Evolutionary conservation across 2,113 vertebrate species (phyloP).

Genomic region (Micronycteris hirsuta): DNA sequence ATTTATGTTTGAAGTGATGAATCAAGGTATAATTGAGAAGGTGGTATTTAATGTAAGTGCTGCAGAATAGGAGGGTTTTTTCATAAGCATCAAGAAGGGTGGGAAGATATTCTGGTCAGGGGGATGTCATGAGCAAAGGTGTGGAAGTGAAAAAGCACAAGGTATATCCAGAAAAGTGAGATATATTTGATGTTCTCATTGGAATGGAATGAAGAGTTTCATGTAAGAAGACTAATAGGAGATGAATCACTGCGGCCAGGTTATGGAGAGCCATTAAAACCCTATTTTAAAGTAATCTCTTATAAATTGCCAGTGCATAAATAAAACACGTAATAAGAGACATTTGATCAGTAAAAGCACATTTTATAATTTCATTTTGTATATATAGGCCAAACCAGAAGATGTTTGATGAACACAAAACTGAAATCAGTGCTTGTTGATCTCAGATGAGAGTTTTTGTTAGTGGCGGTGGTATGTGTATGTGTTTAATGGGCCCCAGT

Average conservation of each 20-base stretch:
- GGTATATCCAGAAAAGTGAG: neutral
- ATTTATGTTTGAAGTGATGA: slow-evolving; percentile 2
- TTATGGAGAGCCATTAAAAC: neutral
- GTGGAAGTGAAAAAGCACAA: neutral
- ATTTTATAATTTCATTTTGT: neutral
- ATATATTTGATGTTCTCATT: neutral
- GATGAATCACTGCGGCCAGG: neutral
- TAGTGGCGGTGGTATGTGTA: neutral
- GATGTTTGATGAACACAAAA: neutral
- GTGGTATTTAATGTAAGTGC: neutral
- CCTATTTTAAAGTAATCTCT: neutral
- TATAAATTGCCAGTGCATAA: neutral
- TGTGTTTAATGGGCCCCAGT: neutral
- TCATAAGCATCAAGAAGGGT: neutral
- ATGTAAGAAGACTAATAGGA: neutral
- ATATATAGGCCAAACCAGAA: neutral
- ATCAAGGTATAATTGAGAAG: neutral
- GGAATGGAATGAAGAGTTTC: neutral
- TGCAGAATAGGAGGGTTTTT: neutral
- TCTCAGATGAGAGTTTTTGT: neutral
- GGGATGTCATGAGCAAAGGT: neutral
- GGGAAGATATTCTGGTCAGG: neutral
- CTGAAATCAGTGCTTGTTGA: neutral
- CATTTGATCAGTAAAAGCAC: neutral
- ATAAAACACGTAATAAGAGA: neutral